Evolutionary conservation across 1,140 invertebrate species (phyloP).

Genomic region (Drosophila repletoides): DNA sequence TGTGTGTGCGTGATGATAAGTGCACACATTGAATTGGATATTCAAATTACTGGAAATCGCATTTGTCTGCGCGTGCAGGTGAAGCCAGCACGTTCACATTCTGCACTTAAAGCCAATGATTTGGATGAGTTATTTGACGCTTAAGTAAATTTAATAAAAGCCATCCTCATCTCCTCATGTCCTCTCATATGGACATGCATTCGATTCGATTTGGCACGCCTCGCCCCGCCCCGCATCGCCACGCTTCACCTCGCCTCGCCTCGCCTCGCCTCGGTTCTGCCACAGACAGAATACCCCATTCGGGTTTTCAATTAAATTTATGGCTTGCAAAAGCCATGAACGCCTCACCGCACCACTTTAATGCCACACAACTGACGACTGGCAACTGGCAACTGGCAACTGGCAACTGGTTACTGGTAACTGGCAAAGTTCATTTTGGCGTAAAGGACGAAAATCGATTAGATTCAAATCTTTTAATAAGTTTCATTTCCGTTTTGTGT

Average conservation of each 20-base stretch:
- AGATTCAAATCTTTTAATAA: constrained; percentile 82
- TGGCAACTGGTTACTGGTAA: constrained; percentile 23
- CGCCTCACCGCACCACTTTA: constrained; percentile 37
- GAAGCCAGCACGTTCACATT: constrained; percentile 53
- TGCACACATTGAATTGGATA: constrained; percentile 79
- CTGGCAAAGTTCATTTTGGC: constrained; percentile 70
- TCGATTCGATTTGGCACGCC: neutral
- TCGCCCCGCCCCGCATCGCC: neutral
- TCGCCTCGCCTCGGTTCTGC: constrained; percentile 33
- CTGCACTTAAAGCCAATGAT: constrained; percentile 62
- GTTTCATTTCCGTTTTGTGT: constrained; percentile 81
- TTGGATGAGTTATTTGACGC: constrained; percentile 46
- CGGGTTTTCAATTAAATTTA: constrained; percentile 79
- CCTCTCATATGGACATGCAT: constrained; percentile 29
- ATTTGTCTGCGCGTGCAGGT: constrained; percentile 69
- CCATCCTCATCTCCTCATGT: constrained; percentile 19
- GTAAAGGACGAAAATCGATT: constrained; percentile 81
- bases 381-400: constrained; percentile 8
- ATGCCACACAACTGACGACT: constrained; percentile 36
- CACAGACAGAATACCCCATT: constrained; percentile 66
- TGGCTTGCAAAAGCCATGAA: constrained; percentile 53
- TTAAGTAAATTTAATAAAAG: constrained; percentile 74
- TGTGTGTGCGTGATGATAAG: constrained; percentile 48
- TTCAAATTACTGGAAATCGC: constrained; percentile 79
- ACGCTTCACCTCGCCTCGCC: neutral